These are phyloP conservation scores for Halcyon chelicuti DNA, from an alignment of 2,797 vertebrate genomes.

Conservation along the genomic window DNA sequence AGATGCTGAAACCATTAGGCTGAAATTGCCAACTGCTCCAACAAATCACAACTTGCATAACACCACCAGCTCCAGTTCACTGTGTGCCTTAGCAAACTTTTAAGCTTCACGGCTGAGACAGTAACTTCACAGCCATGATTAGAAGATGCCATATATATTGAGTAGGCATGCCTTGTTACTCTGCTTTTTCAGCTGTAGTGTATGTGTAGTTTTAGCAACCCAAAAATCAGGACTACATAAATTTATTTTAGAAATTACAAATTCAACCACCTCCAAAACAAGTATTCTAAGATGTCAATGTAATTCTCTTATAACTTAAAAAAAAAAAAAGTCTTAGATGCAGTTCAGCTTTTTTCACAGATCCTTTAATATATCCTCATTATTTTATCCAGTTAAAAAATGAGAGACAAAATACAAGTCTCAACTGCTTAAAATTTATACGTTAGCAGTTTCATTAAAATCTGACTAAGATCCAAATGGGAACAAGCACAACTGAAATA, in stretches of 20 bases:
- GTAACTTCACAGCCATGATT: not conserved
- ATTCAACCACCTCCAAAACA: not conserved
- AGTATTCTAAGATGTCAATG: not conserved
- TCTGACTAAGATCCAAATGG: not conserved
- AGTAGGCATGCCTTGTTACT: not conserved
- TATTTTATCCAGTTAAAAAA: not conserved
- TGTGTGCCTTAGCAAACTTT: conserved; percentile 1
- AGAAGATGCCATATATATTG: not conserved
- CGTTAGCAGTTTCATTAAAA: not conserved
- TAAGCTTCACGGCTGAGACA: not conserved
- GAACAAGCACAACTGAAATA: not conserved
- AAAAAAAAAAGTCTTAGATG: not conserved
- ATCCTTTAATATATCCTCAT: not conserved
- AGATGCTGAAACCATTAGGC: not conserved
- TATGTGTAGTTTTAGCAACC: not conserved
- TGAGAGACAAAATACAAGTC: not conserved
- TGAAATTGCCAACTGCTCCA: not conserved
- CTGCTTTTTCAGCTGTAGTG: not conserved
- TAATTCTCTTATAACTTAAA: not conserved
- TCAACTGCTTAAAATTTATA: not conserved
- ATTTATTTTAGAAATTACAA: not conserved
- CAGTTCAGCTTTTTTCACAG: not conserved
- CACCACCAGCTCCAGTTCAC: not conserved
- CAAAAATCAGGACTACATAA: not conserved
- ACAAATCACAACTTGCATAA: not conserved